These are phyloP conservation scores for Gryon sp. DNA, from an alignment of 1,140 invertebrate genomes.

Conservation along the genomic window DNA sequence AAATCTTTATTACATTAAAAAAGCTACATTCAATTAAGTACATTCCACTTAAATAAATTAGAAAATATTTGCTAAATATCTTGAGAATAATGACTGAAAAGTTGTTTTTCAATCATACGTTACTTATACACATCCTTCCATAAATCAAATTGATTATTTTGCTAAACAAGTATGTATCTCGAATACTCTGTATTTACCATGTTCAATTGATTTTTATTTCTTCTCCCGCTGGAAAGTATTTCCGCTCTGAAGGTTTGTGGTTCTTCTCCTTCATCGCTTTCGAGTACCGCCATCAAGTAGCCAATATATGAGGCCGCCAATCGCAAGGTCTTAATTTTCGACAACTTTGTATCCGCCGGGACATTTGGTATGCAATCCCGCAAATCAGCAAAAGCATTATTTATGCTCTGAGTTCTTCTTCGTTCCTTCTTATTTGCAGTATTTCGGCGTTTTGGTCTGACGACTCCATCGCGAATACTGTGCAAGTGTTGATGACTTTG, in stretches of 20 bases:
- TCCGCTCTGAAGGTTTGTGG: conserved; percentile 87
- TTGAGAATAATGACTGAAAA: too few species aligned
- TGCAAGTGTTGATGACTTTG: conserved; percentile 19
- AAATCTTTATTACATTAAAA: too few species aligned
- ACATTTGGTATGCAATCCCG: conserved; percentile 97
- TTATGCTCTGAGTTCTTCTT: conserved; percentile 94
- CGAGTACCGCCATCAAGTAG: conserved; percentile 90
- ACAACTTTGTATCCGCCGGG: conserved; percentile 95
- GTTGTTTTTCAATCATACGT: too few species aligned
- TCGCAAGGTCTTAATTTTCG: conserved; percentile 95
- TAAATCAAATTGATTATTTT: neutral
- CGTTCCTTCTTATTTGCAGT: conserved; percentile 97
- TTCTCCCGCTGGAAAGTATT: conserved; percentile 80
- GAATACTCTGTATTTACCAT: conserved; percentile 19
- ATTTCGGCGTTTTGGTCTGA: conserved; percentile 83
- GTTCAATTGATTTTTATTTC: conserved; percentile 71
- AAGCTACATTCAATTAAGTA: too few species aligned
- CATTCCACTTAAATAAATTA: too few species aligned
- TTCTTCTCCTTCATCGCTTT: conserved; percentile 85
- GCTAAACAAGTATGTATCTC: neutral
- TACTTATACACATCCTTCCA: too few species aligned
- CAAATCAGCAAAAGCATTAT: conserved; percentile 95
- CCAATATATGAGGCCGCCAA: conserved; percentile 95
- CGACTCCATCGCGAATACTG: conserved; percentile 51
- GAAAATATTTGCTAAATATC: too few species aligned